Evolutionary conservation across 2,113 vertebrate genomes (phyloP), one percentile per base, ranked within the genome.

Genomic region (Sylvilagus bachmani): DNA sequence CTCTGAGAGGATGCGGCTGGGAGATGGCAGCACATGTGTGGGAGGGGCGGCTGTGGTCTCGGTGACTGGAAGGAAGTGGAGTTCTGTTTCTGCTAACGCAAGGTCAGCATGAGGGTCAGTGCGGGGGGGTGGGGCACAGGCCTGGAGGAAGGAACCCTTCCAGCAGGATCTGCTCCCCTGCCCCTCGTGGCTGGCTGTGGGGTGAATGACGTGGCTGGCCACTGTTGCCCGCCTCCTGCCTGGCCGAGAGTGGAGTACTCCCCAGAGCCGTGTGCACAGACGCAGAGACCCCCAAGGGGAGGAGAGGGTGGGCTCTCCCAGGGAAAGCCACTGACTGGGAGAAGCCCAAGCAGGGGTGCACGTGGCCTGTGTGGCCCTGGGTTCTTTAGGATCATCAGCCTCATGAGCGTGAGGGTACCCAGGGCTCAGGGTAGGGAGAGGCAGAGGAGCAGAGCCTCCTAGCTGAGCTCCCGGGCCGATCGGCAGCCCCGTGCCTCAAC

Each of bases 31-130:
- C 55, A 82, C 69, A 38, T 1, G 10, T 31, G 67, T 29, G 77
- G n/a, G 78, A 77, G 66, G 91, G 29, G 31, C 49, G n/a, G 36
- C 44, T 93, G 82, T 74, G 96, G 86, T 66, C 75, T 95, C 0
- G 0, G 4, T 96, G 90, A 92, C 90, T 89, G 93, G 64, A 91
- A 95, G 86, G 92, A 96, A 95, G 85, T n/a, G 13, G 91, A 81
- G 86, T 91, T 94, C 81, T 77, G 92, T 97, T 96, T 88, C 95
- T 89, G 67, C 62, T 69, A 83, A 95, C 66, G 49, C 51, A 27
- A 66, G 93, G 94, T 97, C 88, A 91, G 84, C 86, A 29, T 78
- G 86, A 79, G 81, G 93, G 95, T 96, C 95, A 94, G 77, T 31
- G 44, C 84, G 70, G 67, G 24, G 24, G 70, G 58, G 91, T 86